Evolutionary conservation across 2,113 vertebrate genomes (phyloP), one percentile per base, ranked within the genome.

Genomic region (Mormyrus iriodes): DNA sequence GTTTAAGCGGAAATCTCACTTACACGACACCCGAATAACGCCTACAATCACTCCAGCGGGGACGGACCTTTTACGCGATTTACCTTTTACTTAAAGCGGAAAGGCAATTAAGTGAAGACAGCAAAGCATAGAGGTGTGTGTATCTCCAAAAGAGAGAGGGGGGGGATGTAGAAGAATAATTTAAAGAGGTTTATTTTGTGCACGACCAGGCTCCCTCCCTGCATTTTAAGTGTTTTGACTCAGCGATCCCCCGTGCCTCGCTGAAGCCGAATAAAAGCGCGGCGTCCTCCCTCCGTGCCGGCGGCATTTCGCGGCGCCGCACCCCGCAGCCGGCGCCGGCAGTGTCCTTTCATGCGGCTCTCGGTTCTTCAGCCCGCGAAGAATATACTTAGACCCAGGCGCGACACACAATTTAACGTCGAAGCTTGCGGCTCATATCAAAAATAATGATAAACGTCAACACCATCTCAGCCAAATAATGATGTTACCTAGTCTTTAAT

Each of bases 71-170:
- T 95, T 94, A 94, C 94, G 93, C 93, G 92, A 95, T 96, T 95
- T 96, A 96, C 95, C 94, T 95, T 95, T 95, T 95, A 95, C 94
- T 96, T 96, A 93, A 95, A 95, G 93, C 93, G 91, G 93, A 96
- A 95, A 95, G 93, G 94, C 95, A 96, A 96, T 96, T 96, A 96
- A 95, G 93, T 93, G 94, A 94, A 95, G 94, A 95, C 95, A 95
- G 93, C 94, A 95, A 93, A 95, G 94, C 93, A 95, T 95, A 95
- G 92, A 95, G 94, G 95, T 95, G 94, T 94, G 91, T 93, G 95
- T 93, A 96, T 96, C 94, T 90, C 55, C 91, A 91, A 93, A 91
- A 92, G 94, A 93, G 94, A 92, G 89, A 91, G 91, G 87, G 94
- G 92, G 89, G 91, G 91, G 87, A 90, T 85, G 55, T 90, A 95